phyloP scores from a whole-genome alignment of 2,113 vertebrate species.

The Sminthopsis crassicaudata region DNA sequence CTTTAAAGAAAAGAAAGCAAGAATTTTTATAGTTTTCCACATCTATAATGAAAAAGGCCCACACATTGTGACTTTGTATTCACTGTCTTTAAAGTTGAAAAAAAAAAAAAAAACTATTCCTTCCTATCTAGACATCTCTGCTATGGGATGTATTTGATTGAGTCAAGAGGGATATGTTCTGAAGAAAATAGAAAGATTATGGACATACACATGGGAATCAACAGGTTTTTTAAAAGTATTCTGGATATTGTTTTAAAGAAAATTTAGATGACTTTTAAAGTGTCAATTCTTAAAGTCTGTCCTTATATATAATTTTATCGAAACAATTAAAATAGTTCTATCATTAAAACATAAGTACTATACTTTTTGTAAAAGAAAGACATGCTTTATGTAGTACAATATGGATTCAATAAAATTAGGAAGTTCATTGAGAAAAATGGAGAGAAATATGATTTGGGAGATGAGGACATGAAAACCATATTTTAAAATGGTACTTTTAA shows the following conservation, averaged over 20 bases:
- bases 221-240: too few species aligned
- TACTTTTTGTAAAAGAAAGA: not conserved
- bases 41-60: slow-evolving; percentile 34
- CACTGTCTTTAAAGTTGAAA: slow-evolving; percentile 39
- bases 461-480: not conserved
- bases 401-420: not conserved
- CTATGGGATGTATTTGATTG: not conserved
- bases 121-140: slow-evolving; percentile 14
- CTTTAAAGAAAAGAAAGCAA: not conserved
- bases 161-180: not conserved
- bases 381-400: not conserved
- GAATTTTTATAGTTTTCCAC: not conserved
- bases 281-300: not conserved
- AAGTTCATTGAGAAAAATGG: not conserved
- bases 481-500: not conserved
- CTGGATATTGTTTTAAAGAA: not conserved
- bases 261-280: not conserved
- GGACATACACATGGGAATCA: not conserved
- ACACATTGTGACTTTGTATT: slow-evolving; percentile 31
- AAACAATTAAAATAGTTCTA: not conserved
- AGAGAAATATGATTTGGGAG: not conserved
- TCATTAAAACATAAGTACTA: not conserved
- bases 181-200: slow-evolving; percentile 18
- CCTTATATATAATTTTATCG: not conserved
- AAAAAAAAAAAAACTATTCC: slow-evolving; percentile 24